Percentiles rank a stretch among this genome's conserved stretches.
Conservation (phyloP, 2,888 invertebrate species). For the Acrobasis consociella region DNA sequence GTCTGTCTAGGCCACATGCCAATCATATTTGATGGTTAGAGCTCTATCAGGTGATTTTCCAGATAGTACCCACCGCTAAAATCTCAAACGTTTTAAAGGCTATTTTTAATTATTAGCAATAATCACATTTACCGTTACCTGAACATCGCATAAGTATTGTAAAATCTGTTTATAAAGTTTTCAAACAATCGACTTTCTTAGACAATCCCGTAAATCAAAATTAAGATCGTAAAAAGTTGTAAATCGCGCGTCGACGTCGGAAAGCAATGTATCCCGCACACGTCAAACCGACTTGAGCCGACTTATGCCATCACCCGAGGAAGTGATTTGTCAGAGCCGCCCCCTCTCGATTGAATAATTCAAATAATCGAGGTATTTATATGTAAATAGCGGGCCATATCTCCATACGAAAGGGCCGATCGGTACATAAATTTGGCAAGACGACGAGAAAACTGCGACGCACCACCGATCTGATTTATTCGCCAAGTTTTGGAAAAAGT, state of each 20-base stretch:
- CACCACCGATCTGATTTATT: conserved; percentile 81
- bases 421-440: conserved; percentile 83
- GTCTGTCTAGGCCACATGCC: not conserved
- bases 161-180: too few relatives aligned
- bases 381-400: conserved; percentile 81
- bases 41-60: too few relatives aligned
- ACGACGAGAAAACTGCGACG: conserved; percentile 81
- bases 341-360: conserved; percentile 84
- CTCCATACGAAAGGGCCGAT: conserved; percentile 83
- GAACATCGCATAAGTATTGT: too few relatives aligned
- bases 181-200: too few relatives aligned
- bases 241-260: conserved; percentile 28
- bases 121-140: too few relatives aligned
- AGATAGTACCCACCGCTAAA: too few relatives aligned
- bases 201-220: conserved; percentile 24
- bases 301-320: conserved; percentile 79
- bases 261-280: conserved; percentile 53
- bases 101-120: too few relatives aligned
- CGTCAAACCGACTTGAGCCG: conserved; percentile 69
- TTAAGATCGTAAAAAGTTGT: conserved; percentile 52
- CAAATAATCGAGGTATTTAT: conserved; percentile 83
- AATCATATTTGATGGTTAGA: too few relatives aligned
- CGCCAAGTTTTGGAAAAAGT: conserved; percentile 79
- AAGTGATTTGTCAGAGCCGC: conserved; percentile 82
- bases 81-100: too few relatives aligned